Evolutionary conservation across 2,113 vertebrate species (phyloP), one percentile per base, ranked within the genome.

Genomic region (Cygnus buccinator): DNA sequence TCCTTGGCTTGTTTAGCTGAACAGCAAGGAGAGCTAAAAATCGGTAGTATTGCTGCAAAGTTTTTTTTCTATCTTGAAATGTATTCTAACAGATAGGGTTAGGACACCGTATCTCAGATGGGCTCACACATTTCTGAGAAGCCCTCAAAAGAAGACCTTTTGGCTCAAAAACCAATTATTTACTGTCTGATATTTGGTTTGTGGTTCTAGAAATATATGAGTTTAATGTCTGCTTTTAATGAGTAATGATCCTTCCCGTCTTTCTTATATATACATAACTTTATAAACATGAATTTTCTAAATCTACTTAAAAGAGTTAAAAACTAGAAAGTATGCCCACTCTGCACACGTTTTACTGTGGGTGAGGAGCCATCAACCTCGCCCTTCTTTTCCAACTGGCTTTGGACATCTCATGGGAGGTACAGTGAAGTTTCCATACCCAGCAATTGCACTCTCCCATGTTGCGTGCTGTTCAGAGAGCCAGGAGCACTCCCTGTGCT

Each of bases 151-250:
- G 39, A 93, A 66, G 33, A 76, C 35, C 11, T 70, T 92, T 91
- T 75, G 21, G 20, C 77, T 48, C 26, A 44, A 68, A 61, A 33
- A 80, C 26, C 44, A 25, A 6, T n/a, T 68, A 16, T 15, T 58
- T 6, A 8, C 6, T 63, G 7, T 54, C 3, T 67, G 31, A 52
- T 41, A 14, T 31, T 46, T 62, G 44, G 14, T 48, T 75, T 20
- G 3, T 65, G 20, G 4, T 66, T 87, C 37, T 31, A 82, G 11
- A 82, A 82, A 91, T 20, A 65, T 48, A 31, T 76, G 44, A 76
- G 26, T 79, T 96, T 92, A 84, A 29, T 92, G 66, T 44, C 39
- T 77, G 26, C 6, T 97, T 93, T 94, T 95, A 93, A 85, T 72
- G n/a, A 41, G 4, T 15, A 87, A 19, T 78, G 76, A 62, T 62